Base-by-base conservation (phyloP, 2,113 vertebrate species). In the Gobius niger region DNA sequence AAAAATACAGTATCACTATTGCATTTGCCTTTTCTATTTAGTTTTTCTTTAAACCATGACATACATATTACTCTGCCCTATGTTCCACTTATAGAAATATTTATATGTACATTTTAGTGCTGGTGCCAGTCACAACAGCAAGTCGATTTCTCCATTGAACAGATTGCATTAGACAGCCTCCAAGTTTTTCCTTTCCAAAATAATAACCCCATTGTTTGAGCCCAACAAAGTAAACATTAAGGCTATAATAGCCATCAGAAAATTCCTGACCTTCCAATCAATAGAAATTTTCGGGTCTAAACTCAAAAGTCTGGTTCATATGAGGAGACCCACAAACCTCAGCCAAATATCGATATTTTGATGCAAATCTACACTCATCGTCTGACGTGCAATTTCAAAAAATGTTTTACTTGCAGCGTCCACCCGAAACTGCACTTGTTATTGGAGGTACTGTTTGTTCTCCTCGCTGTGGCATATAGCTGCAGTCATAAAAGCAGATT, bases 381-480 rank as follows among this genome's bases (percentile, higher is more conserved):
- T 9, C 14, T 5, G 14, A 42, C 40, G 42, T 15, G 34, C 10
- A 42, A 40, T 42, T 42, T 9, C 14, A 60, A 63, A 63, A 18
- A 2, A 47, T 41, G 13, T 34, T 34, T 60, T n/a, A 42, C 54
- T 44, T 9, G 40, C 14, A n/a, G 40, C 56, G 51, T 57, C 14
- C 63, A 47, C 56, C 52, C 12, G n/a, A 63, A 59, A 53, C 34
- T 10, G 49, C 10, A 40, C 16, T 62, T 13, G 5, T 42, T 42
- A 6, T 59, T 41, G 13, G 16, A 56, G 9, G 54, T 59, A 11
- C 44, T 63, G 42, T 57, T 80, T 57, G 63, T 44, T 52, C 50
- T 57, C 34, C 61, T 14, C 57, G 50, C 68, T 71, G 53, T 74
- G 63, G 65, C 70, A 75, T 66, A 62, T 44, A 52, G 52, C 60